A percentile compares a stretch with the other conserved stretches of the same genome.
These are phyloP conservation scores for Shinisaurus crocodilurus DNA, from an alignment of 2,113 vertebrate species.

Conservation along the genomic window DNA sequence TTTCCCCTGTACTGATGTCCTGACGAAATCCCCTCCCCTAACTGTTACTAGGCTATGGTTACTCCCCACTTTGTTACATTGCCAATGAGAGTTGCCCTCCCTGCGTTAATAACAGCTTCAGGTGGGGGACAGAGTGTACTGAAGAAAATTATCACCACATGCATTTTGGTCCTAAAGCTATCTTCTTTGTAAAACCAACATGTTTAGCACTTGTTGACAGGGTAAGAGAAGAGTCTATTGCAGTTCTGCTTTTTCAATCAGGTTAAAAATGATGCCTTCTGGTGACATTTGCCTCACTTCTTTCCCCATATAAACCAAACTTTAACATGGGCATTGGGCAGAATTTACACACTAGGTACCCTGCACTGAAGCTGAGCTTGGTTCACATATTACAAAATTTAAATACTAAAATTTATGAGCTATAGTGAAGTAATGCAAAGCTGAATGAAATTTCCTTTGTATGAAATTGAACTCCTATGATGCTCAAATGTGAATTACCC, in stretches of 20 bases:
- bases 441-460: constrained; percentile 53
- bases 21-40: not conserved
- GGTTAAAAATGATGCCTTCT: not conserved
- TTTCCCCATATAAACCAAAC: constrained; percentile 29
- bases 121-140: not conserved
- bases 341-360: constrained; percentile 63
- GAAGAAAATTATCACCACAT: not conserved
- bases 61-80: too few species aligned
- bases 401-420: constrained; percentile 72
- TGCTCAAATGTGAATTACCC: constrained; percentile 73
- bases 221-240: constrained; percentile 31
- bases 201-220: constrained; percentile 27
- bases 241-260: constrained; percentile 28
- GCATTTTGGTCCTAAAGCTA: not conserved
- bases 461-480: constrained; percentile 73
- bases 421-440: constrained; percentile 71
- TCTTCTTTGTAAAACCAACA: constrained; percentile 43
- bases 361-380: constrained; percentile 69
- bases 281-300: constrained; percentile 27
- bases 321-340: constrained; percentile 61
- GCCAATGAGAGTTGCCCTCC: too few species aligned
- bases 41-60: too few species aligned
- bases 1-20: not conserved
- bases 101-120: not conserved
- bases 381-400: constrained; percentile 69